These are phyloP conservation scores for Lepeophtheirus salmonis DNA, from an alignment of 1,140 invertebrate species.

Conservation along the genomic window DNA sequence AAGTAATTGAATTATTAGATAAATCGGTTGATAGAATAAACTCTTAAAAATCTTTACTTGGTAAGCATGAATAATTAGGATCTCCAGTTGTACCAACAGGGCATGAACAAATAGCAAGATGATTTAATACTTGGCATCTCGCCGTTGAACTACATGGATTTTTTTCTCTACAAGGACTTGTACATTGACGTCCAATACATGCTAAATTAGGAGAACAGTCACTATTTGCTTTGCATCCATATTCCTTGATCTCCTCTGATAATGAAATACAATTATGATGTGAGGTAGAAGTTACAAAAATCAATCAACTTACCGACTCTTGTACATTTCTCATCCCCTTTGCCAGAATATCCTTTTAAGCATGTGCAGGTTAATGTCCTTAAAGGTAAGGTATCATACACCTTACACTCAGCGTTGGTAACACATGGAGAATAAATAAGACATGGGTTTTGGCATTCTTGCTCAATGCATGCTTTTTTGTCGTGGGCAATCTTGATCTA, in stretches of 20 bases:
- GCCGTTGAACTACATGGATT: conserved; percentile 66
- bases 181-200: conserved; percentile 54
- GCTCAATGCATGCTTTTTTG: conserved; percentile 28
- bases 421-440: conserved; percentile 51
- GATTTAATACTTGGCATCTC: conserved; percentile 43
- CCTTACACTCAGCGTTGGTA: conserved; percentile 54
- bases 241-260: background rate
- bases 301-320: conserved; percentile 24
- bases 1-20: too few relatives aligned
- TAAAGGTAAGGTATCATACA: conserved; percentile 54
- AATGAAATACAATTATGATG: conserved; percentile 29
- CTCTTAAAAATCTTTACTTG: background rate
- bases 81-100: conserved; percentile 37
- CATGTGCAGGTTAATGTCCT: conserved; percentile 72
- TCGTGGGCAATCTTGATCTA: conserved; percentile 67
- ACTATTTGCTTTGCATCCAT: conserved; percentile 23
- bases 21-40: background rate
- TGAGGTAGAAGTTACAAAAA: too few relatives aligned
- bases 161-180: conserved; percentile 43
- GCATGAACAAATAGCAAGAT: conserved; percentile 52
- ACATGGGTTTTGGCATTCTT: conserved; percentile 37
- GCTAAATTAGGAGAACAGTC: conserved; percentile 38
- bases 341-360: conserved; percentile 41
- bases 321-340: conserved; percentile 49
- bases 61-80: conserved; percentile 32